Base-by-base conservation (phyloP, 2,113 vertebrate species). In the Anarhynchus alexandrinus region DNA sequence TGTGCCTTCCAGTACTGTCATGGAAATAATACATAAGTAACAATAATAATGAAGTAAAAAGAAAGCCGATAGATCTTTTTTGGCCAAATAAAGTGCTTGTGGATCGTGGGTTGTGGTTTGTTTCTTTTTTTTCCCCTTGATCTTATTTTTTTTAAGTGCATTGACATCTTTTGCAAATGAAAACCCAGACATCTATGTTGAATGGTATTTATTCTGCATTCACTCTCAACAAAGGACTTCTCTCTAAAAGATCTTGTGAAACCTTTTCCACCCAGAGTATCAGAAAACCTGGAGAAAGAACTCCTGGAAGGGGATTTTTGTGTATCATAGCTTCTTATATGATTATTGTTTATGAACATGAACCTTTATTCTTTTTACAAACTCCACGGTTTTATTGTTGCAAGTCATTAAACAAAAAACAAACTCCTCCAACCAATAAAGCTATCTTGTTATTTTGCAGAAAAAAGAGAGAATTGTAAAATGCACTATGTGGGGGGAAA, bases 131-230 rank as follows among this genome's bases (percentile, higher is more conserved):
- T 52, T 36, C 6, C 19, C 17, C 34, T 88, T 83, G 85, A 62
- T 96, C 73, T 91, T 76, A 34, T 65, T 87, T 87, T 87, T 85
- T 67, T 78, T 21, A 87, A 89, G 38, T 77, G 7, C 42, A 34
- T 89, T 95, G 95, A 94, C 67, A 78, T 83, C 61, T 95, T 92
- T 81, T 0, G 2, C 25, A 92, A 94, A 93, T 85, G 84, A 93
- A 94, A 96, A 72, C 62, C 85, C 45, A 85, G 87, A 77, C 21
- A 22, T 85, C 40, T 82, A 2, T 64, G 52, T 43, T 55, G 20
- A 82, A 70, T 89, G 71, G 57, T 93, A 89, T 88, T 88, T 90
- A 93, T 86, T 96, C 49, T 92, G 55, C 66, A 90, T 83, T 95
- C 82, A 86, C 12, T 78, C 62, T 67, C 38, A 82, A 87, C 76